A percentile compares a stretch with the other conserved stretches of the same genome.
phyloP scores from a whole-genome alignment of 1,140 invertebrate genomes.

The Plodia interpunctella region DNA sequence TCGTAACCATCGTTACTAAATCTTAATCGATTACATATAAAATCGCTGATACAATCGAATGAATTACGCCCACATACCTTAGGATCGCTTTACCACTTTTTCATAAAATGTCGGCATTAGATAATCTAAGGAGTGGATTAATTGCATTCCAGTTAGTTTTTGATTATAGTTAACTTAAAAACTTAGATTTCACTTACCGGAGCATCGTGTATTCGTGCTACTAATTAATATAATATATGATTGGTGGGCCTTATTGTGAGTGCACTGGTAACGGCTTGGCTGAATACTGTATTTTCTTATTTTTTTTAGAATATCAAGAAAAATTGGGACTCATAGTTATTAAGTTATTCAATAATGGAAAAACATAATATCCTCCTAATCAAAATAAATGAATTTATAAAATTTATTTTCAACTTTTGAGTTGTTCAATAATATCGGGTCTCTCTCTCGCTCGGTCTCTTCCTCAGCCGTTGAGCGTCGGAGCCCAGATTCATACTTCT shows the following conservation, averaged over 20 bases:
- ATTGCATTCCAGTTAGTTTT: slow-evolving; percentile 19
- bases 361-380: too few species aligned
- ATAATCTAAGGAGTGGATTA: slow-evolving; percentile 21
- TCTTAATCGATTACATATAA: slow-evolving; percentile 18
- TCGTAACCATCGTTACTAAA: slow-evolving; percentile 11
- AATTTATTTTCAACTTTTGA: too few species aligned
- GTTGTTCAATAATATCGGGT: too few species aligned
- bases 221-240: neutral
- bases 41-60: slow-evolving; percentile 13
- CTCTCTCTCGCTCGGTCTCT: too few species aligned
- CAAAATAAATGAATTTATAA: too few species aligned
- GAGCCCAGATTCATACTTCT: too few species aligned
- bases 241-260: neutral
- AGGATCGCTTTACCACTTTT: slow-evolving; percentile 17
- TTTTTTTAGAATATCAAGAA: too few species aligned
- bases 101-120: slow-evolving; percentile 19
- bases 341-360: too few species aligned
- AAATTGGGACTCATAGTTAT: too few species aligned
- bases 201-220: neutral
- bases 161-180: slow-evolving; percentile 1
- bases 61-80: slow-evolving; percentile 15
- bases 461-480: too few species aligned
- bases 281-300: too few species aligned
- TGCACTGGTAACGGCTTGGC: too few species aligned
- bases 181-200: neutral